Conservation (phyloP, 2,888 invertebrate genomes). For the Temnothorax rugatulus region DNA sequence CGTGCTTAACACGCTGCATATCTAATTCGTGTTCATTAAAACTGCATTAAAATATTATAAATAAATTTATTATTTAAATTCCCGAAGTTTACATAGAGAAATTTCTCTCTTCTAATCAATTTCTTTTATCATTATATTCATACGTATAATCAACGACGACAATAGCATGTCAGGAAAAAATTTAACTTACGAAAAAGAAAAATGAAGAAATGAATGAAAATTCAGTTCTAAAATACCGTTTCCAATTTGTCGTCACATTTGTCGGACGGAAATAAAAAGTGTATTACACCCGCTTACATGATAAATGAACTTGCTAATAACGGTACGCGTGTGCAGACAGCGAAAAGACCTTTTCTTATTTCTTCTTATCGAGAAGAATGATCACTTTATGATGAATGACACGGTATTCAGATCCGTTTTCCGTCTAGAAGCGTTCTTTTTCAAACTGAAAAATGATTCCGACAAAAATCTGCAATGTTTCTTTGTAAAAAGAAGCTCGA, state of each 20-base stretch:
- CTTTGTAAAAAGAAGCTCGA: neutral
- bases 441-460: neutral
- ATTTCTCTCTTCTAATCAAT: neutral
- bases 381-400: slow-evolving; percentile 19
- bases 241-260: slow-evolving; percentile 35
- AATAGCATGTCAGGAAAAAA: neutral
- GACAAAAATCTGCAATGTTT: neutral
- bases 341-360: slow-evolving; percentile 24
- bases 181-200: neutral
- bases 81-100: neutral
- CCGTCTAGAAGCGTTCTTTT: neutral
- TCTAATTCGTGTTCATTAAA: neutral
- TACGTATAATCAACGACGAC: neutral
- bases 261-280: slow-evolving; percentile 24
- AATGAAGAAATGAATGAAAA: neutral
- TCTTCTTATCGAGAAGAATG: slow-evolving; percentile 16
- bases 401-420: neutral
- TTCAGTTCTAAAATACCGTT: slow-evolving; percentile 12
- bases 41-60: neutral
- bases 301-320: slow-evolving; percentile 27
- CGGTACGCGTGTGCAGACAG: neutral
- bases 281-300: slow-evolving; percentile 25
- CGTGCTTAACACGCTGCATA: neutral
- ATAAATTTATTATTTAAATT: neutral
- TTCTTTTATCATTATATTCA: neutral